Conservation (phyloP, 2,888 invertebrate species). For the Pyrgus malvae region DNA sequence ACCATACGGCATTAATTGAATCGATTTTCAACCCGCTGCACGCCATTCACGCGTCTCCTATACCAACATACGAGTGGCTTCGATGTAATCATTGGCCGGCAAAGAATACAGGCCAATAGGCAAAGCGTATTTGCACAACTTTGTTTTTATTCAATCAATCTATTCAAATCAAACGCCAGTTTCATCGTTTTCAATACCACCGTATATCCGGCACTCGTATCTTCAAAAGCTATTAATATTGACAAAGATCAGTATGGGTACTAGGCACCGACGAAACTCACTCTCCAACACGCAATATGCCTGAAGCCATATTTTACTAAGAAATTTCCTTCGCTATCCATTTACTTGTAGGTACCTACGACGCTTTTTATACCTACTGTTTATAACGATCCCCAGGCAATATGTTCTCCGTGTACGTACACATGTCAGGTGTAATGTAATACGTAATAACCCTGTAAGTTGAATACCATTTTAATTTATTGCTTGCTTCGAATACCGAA, state of each 20-base stretch:
- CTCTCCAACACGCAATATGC: constrained; percentile 22
- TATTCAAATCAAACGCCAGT: constrained; percentile 10
- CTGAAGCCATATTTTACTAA: constrained; percentile 24
- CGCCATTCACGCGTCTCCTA: constrained; percentile 4
- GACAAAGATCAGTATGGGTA: constrained; percentile 11
- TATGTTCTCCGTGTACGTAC: constrained; percentile 8
- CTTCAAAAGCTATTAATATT: constrained; percentile 15
- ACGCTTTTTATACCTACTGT: constrained; percentile 5
- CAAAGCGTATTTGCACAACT: not conserved
- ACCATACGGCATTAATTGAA: constrained; percentile 19
- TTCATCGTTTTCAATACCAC: constrained; percentile 12
- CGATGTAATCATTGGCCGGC: constrained; percentile 15
- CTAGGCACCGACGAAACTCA: constrained; percentile 20
- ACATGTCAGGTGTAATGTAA: not conserved
- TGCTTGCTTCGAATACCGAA: too few species aligned
- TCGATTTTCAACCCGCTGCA: constrained; percentile 17
- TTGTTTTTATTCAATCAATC: constrained; percentile 12
- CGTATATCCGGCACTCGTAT: not conserved
- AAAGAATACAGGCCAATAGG: constrained; percentile 25
- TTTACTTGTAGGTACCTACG: constrained; percentile 7
- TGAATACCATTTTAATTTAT: not conserved
- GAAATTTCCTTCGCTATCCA: constrained; percentile 15
- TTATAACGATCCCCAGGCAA: constrained; percentile 3
- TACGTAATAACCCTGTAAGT: too few species aligned
- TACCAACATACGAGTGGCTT: constrained; percentile 6